Evolutionary conservation across 2,888 invertebrate genomes (phyloP).

Genomic region (Mechanitis mazaeus): DNA sequence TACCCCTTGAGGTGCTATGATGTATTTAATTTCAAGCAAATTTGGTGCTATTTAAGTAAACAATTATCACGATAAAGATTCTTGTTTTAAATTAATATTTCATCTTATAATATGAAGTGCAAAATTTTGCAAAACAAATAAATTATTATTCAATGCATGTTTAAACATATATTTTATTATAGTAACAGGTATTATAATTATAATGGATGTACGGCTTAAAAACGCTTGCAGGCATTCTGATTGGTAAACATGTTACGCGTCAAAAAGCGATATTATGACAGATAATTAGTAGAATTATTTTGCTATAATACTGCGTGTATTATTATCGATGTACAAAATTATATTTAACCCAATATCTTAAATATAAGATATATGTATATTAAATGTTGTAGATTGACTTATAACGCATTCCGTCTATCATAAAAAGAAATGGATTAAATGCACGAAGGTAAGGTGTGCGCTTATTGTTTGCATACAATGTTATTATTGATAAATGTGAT

Average conservation of each 20-base stretch:
- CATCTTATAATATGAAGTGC: background rate
- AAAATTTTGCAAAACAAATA: background rate
- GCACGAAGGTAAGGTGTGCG: background rate
- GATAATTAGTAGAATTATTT: background rate
- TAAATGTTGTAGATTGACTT: constrained; percentile 32
- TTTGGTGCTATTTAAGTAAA: constrained; percentile 22
- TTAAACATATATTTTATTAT: constrained; percentile 5
- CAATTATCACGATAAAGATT: background rate
- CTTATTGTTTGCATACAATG: background rate
- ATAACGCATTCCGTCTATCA: constrained; percentile 33
- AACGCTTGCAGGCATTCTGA: too few relatives aligned
- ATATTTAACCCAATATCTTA: constrained; percentile 18
- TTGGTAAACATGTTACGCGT: too few relatives aligned
- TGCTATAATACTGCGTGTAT: constrained; percentile 1
- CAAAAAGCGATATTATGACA: too few relatives aligned
- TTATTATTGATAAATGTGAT: too few relatives aligned
- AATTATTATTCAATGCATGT: background rate
- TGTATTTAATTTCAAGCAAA: constrained; percentile 11
- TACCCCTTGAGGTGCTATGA: constrained; percentile 63
- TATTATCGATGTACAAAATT: constrained; percentile 33
- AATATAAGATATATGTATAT: constrained; percentile 14
- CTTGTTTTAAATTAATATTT: background rate
- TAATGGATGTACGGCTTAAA: too few relatives aligned
- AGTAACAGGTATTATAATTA: background rate
- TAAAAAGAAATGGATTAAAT: constrained; percentile 8